Base-by-base conservation (phyloP, 2,888 invertebrate species). In the Geotrupes spiniger region DNA sequence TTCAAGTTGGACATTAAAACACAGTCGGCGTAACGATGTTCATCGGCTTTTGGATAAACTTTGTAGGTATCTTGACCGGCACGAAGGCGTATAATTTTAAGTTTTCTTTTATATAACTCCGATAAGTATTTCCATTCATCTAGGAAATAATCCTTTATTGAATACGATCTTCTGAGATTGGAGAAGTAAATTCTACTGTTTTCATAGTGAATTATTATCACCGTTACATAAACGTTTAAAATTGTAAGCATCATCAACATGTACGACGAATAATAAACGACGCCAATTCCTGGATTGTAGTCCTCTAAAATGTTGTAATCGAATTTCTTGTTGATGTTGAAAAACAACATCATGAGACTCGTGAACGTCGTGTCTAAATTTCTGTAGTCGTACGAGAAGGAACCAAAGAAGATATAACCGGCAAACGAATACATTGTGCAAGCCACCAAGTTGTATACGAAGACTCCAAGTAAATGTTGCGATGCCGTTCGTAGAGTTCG, bases 291-390 rank as follows among this genome's bases (percentile, higher is more conserved):
- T 3, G 42, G 33, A 5, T 37, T 10, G 6, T 49, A 47, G 2
- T 42, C 38, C 21, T 36, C 14, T 3, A 52, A 14, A 9, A 31
- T 43, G 2, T 31, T 27, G 27, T 49, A 49, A 41, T 60, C 49
- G 11, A 58, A 53, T 11, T 54, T 44, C n/a, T 45, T 25, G 9
- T 49, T 40, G 12, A 59, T 54, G 43, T 55, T 57, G 14, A 60
- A 42, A 2, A 57, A 52, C 1, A 60, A 33, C 17, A 60, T 26
- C 36, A 53, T 37, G 26, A 61, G 33, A 1, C 51, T 46, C 3
- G 54, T 53, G 15, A 57, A 42, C n/a, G 57, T 39, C 6, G 29
- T 16, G 2, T 31, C 43, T 6, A 55, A 9, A 10, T 45, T 41
- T 15, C 49, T 38, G 44, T 53, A 60, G 36, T 55, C 47, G 4